Evolutionary conservation across 2,797 vertebrate genomes (phyloP).

Genomic region (Cossypha polioptera): DNA sequence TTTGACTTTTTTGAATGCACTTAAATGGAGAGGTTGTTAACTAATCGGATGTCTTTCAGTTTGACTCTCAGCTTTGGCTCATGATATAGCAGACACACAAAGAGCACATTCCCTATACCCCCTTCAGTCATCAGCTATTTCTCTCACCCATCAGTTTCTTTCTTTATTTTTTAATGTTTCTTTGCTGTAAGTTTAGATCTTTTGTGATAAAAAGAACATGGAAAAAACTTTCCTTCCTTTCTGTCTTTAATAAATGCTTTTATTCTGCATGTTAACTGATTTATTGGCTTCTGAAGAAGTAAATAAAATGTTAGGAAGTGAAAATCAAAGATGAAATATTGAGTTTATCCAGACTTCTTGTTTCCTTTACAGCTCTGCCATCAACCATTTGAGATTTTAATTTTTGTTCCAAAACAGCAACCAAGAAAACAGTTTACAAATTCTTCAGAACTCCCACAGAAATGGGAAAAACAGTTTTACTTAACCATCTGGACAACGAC

Average conservation of each 20-base stretch:
- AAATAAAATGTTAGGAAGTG: slow-evolving; percentile 7
- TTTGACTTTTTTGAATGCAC: neutral
- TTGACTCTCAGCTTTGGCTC: neutral
- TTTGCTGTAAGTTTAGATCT: neutral
- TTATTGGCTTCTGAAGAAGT: neutral
- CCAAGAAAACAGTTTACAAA: slow-evolving; percentile 3
- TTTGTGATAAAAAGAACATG: neutral
- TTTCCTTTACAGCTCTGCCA: neutral
- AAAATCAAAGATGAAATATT: slow-evolving; percentile 16
- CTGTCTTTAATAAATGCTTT: neutral
- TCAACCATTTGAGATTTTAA: neutral
- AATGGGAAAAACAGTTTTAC: neutral
- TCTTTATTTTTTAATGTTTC: neutral
- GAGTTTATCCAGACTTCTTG: neutral
- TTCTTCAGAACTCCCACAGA: neutral
- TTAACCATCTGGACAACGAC: neutral
- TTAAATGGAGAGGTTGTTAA: neutral
- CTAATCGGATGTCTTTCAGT: slow-evolving; percentile 1
- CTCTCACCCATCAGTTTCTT: neutral
- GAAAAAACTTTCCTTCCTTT: neutral
- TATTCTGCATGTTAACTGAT: neutral
- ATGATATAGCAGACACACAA: neutral
- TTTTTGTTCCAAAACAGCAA: slow-evolving; percentile 19
- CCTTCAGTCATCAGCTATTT: neutral
- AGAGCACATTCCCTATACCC: neutral